These are phyloP conservation scores for Mastomys coucha DNA, from an alignment of 2,113 vertebrate species.

Conservation along the genomic window DNA sequence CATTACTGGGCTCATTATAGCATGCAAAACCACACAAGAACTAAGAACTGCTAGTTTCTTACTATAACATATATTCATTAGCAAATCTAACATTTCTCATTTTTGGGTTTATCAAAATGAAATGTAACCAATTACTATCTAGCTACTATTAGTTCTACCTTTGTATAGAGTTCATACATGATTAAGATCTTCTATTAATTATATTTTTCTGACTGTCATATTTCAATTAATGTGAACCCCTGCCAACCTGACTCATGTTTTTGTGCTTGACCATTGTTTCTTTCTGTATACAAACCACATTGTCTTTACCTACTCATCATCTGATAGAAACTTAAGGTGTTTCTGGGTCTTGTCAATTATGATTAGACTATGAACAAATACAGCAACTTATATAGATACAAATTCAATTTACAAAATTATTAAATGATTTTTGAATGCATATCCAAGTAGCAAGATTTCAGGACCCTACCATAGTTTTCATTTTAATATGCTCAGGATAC, in stretches of 20 bases:
- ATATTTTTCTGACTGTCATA: not conserved
- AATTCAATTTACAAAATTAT: not conserved
- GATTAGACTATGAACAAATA: not conserved
- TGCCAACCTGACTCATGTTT: not conserved
- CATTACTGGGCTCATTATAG: too few species aligned
- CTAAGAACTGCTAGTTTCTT: not conserved
- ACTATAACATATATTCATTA: not conserved
- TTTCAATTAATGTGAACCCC: not conserved
- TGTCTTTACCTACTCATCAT: not conserved
- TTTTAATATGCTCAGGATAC: not conserved
- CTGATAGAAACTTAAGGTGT: too few species aligned
- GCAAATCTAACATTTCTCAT: not conserved
- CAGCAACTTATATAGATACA: not conserved
- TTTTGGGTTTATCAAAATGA: not conserved
- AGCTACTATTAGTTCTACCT: fast-evolving
- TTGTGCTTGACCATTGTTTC: not conserved
- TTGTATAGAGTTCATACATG: not conserved
- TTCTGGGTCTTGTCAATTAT: not conserved
- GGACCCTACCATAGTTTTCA: fast-evolving
- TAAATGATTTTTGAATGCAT: not conserved
- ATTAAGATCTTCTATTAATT: not conserved
- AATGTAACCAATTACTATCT: not conserved
- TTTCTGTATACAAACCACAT: fast-evolving
- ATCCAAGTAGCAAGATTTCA: too few species aligned
- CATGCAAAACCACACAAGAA: not conserved